Percentiles rank a stretch among this genome's conserved stretches.
Evolutionary conservation across 2,797 vertebrate genomes (phyloP).

Genomic region (Girardinus metallicus): DNA sequence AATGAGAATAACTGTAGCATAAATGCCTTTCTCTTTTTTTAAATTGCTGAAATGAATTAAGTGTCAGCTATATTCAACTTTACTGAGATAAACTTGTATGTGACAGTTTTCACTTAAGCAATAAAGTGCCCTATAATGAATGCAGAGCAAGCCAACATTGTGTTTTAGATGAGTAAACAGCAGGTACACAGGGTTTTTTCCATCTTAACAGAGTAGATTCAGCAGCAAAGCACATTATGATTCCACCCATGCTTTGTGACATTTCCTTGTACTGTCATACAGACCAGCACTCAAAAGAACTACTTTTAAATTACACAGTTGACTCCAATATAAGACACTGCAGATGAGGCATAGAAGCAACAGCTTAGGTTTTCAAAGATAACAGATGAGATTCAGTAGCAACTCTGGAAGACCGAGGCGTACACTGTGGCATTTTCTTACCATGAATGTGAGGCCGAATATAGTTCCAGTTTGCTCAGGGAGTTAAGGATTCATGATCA

Average conservation of each 20-base stretch:
- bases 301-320: slow-evolving; percentile 44
- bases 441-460: slow-evolving; percentile 68
- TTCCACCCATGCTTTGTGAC: slow-evolving; percentile 32
- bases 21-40: neutral
- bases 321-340: slow-evolving; percentile 49
- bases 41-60: neutral
- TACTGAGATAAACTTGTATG: neutral
- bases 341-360: slow-evolving; percentile 56
- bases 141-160: neutral
- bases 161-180: neutral
- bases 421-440: slow-evolving; percentile 59
- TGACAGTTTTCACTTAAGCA: neutral
- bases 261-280: slow-evolving; percentile 21
- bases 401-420: slow-evolving; percentile 48
- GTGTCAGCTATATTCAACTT: neutral
- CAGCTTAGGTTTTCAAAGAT: slow-evolving; percentile 62
- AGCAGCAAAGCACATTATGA: slow-evolving; percentile 20
- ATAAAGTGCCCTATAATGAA: neutral
- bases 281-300: slow-evolving; percentile 18
- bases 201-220: slow-evolving; percentile 15
- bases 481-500: slow-evolving; percentile 66
- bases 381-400: slow-evolving; percentile 63
- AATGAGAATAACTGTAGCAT: neutral
- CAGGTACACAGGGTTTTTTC: neutral
- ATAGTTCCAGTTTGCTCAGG: slow-evolving; percentile 67